Percentiles rank a stretch among this genome's conserved stretches.
Evolutionary conservation across 2,888 invertebrate genomes (phyloP).

Genomic region (Spodoptera exigua): DNA sequence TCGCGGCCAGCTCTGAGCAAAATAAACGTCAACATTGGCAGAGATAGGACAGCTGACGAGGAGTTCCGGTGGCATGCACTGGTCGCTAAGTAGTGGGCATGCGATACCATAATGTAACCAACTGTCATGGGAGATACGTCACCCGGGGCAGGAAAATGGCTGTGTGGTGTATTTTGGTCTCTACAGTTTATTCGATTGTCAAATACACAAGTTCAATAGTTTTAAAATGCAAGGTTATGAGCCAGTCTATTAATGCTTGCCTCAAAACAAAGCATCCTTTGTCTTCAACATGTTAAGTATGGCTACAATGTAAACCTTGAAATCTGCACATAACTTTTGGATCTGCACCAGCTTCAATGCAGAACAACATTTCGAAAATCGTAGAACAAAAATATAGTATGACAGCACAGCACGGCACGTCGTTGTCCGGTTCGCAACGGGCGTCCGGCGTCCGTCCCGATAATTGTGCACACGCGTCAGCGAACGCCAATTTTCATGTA

Average conservation of each 20-base stretch:
- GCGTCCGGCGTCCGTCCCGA: constrained; percentile 57
- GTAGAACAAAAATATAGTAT: constrained; percentile 29
- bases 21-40: constrained; percentile 28
- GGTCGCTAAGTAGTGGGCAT: neutral
- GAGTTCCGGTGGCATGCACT: constrained; percentile 21
- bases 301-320: neutral
- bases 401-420: constrained; percentile 35
- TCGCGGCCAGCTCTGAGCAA: neutral
- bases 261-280: too few species aligned
- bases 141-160: neutral
- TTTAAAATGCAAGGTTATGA: too few species aligned
- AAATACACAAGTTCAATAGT: too few species aligned
- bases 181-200: neutral
- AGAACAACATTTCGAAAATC: constrained; percentile 17
- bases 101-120: constrained; percentile 1
- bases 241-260: too few species aligned
- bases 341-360: constrained; percentile 15
- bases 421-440: constrained; percentile 17
- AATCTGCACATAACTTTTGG: neutral
- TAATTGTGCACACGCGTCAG: constrained; percentile 75
- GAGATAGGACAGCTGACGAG: constrained; percentile 36
- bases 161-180: constrained; percentile 1
- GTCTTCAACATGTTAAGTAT: too few species aligned
- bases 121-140: neutral
- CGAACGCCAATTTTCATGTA: constrained; percentile 71